phyloP scores from a whole-genome alignment of 2,888 invertebrate genomes.

The Drosophila borealis region DNA sequence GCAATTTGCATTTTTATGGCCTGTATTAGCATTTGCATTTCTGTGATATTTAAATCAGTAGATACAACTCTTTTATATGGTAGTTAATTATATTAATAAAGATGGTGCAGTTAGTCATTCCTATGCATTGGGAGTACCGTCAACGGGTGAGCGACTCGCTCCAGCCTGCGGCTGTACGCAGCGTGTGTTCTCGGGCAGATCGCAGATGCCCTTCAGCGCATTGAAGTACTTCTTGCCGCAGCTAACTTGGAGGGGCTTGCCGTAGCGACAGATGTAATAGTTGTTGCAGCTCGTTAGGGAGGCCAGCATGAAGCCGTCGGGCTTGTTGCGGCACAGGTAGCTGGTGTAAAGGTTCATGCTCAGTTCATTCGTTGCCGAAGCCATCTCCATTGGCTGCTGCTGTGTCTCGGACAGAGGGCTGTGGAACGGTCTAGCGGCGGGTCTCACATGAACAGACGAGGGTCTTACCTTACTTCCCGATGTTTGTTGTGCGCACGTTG shows the following conservation, averaged over 20 bases:
- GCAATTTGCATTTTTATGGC: slow-evolving; percentile 26
- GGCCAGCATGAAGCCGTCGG: slow-evolving; percentile 77
- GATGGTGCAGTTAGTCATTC: slow-evolving; percentile 25
- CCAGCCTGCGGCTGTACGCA: slow-evolving; percentile 63
- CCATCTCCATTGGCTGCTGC: slow-evolving; percentile 4
- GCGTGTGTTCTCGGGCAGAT: slow-evolving; percentile 77
- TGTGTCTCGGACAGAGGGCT: slow-evolving; percentile 19
- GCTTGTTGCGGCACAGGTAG: slow-evolving; percentile 71
- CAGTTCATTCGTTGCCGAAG: slow-evolving; percentile 25
- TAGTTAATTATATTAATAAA: slow-evolving; percentile 10
- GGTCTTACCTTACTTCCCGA: slow-evolving; percentile 21
- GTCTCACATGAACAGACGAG: slow-evolving; percentile 42
- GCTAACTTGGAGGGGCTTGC: slow-evolving; percentile 63
- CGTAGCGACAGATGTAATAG: slow-evolving; percentile 76
- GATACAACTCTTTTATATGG: slow-evolving; percentile 1
- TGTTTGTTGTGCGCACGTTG: neutral
- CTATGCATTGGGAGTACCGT: slow-evolving; percentile 2
- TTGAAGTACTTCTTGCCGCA: slow-evolving; percentile 79
- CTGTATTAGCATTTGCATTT: slow-evolving; percentile 59
- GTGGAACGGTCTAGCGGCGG: slow-evolving; percentile 39
- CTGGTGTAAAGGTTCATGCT: slow-evolving; percentile 61
- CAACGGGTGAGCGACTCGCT: neutral
- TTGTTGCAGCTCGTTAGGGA: slow-evolving; percentile 76
- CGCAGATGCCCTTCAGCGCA: slow-evolving; percentile 75
- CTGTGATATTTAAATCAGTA: slow-evolving; percentile 14